Base-by-base conservation (phyloP, 2,888 invertebrate genomes). In the Itoplectis maculator region DNA sequence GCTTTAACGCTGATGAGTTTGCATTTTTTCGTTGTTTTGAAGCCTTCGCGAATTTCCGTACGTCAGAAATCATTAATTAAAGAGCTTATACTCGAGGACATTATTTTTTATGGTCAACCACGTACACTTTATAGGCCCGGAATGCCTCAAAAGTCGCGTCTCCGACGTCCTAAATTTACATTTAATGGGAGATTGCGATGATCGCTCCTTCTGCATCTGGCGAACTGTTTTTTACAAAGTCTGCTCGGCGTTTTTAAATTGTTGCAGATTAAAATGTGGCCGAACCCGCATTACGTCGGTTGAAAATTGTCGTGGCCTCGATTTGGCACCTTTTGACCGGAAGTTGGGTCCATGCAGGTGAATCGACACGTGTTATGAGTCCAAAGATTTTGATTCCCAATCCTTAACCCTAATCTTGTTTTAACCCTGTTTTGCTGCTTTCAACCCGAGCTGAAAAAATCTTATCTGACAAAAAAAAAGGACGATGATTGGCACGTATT, bases 1-100 rank as follows among this genome's bases (percentile, higher is more conserved):
- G 23, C 20, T 29, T 47, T 76, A 18, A 37, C 59, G 76, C 56
- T 81, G 68, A 81, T 81, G 77, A 72, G 54, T 18, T 74, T 74
- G 23, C 29, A 15, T 18, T 2, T 74, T 78, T 82, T 70, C 54
- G 18, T 37, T n/a, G 8, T 29, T 42, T 70, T 11, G 11, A 4
- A n/a, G 18, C 11, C 20, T 3, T 45, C 45, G 15, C 29, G n/a
- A 6, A 20, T 51, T 35, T 49, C 15, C 7, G 29, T 69, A 40
- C 42, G 69, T 49, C 29, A 29, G 29, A 29, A 35, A 3, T 61
- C 18, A 40, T 61, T 69, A 23, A 51, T 61, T 51, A 11, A 11
- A 11, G 47, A 59, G 51, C 11, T 73, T 70, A 70, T 37, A n/a
- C 49, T 18, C n/a, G 61, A 61, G 37, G 49, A 45, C 23, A 37